A percentile compares a stretch with the other conserved stretches of the same genome.
Conservation (phyloP, 2,888 invertebrate species). For the Drosophila trichaetosa region DNA sequence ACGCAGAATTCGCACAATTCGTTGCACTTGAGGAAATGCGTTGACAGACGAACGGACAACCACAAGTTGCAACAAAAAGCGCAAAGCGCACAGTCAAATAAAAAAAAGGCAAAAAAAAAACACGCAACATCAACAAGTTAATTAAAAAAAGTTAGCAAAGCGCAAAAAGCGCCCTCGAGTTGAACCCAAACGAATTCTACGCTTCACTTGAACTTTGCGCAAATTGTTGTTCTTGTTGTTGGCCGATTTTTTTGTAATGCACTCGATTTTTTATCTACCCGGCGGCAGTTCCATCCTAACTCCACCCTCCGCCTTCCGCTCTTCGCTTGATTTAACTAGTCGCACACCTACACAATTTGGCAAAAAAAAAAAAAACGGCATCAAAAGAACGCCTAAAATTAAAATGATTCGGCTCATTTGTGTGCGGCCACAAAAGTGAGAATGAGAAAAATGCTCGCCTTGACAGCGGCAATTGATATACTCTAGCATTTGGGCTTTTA, state of each 20-base stretch:
- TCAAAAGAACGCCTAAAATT: conserved; percentile 8
- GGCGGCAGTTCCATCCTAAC: conserved; percentile 6
- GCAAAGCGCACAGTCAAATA: conserved; percentile 22
- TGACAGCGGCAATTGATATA: neutral
- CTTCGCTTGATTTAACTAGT: conserved; percentile 51
- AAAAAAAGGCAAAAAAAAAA: conserved; percentile 25
- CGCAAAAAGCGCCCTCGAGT: conserved; percentile 45
- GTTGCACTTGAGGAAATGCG: conserved; percentile 57
- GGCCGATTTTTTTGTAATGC: neutral
- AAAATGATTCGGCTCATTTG: conserved; percentile 76
- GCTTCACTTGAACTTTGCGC: conserved; percentile 74
- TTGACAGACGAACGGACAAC: conserved; percentile 55
- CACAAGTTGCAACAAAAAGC: conserved; percentile 37
- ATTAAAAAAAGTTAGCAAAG: conserved; percentile 71
- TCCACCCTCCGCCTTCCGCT: neutral
- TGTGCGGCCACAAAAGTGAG: conserved; percentile 59
- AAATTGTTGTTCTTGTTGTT: conserved; percentile 23
- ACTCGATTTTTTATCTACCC: conserved; percentile 20
- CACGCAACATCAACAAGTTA: conserved; percentile 75
- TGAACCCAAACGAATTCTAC: conserved; percentile 69
- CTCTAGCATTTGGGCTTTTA: conserved; percentile 1
- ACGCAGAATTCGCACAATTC: conserved; percentile 33
- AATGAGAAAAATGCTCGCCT: neutral
- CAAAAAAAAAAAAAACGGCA: conserved; percentile 6
- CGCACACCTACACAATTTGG: conserved; percentile 40